These are phyloP conservation scores for Deroptyus accipitrinus DNA, from an alignment of 2,113 vertebrate species.

Conservation along the genomic window DNA sequence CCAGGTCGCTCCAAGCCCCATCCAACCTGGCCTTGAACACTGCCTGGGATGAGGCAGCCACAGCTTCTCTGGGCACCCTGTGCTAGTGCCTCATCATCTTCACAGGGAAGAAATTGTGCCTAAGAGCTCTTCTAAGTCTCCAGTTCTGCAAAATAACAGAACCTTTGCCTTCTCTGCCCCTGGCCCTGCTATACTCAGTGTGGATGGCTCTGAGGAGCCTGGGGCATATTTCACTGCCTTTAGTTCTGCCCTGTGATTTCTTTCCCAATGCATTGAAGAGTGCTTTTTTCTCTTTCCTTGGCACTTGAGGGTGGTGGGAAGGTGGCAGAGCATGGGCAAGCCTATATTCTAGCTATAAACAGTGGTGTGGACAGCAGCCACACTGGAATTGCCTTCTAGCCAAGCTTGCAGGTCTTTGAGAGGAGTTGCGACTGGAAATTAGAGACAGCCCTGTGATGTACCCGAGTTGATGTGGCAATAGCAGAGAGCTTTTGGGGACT, in stretches of 20 bases:
- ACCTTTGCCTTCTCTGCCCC: background rate
- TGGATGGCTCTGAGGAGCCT: background rate
- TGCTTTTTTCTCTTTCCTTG: background rate
- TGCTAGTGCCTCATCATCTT: background rate
- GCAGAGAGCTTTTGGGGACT: background rate
- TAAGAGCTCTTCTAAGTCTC: background rate
- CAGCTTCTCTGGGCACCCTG: background rate
- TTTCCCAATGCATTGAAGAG: background rate
- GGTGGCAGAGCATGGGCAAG: background rate
- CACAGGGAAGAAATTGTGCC: background rate
- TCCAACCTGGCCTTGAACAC: background rate
- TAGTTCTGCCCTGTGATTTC: background rate
- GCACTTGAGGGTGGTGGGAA: background rate
- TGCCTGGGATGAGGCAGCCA: background rate
- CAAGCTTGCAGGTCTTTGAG: background rate
- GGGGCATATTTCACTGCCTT: background rate
- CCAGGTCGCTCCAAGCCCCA: background rate
- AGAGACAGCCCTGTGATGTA: background rate
- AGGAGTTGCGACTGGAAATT: background rate
- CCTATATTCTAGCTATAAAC: background rate
- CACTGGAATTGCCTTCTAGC: background rate
- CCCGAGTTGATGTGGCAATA: background rate
- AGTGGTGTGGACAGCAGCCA: background rate
- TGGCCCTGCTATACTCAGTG: rapidly evolving
- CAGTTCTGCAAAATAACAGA: background rate